Percentiles rank a stretch among this genome's conserved stretches.
These are phyloP conservation scores for Tragulus kanchil DNA, from an alignment of 2,113 vertebrate species.

Conservation along the genomic window DNA sequence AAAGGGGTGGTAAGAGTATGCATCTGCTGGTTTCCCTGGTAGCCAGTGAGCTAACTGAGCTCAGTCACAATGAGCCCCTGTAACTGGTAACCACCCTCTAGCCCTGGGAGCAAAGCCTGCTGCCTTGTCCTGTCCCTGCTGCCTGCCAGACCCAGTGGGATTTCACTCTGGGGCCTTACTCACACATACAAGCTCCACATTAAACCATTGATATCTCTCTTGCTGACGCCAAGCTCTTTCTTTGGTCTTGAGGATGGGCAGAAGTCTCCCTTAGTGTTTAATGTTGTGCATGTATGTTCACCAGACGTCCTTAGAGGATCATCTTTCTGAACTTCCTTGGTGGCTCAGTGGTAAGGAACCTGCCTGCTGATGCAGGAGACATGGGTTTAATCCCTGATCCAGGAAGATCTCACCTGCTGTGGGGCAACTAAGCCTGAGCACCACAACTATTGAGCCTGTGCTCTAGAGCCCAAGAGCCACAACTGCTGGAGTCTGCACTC, in stretches of 20 bases:
- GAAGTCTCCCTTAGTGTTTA: no score
- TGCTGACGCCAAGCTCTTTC: not conserved
- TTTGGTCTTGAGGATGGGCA: not conserved
- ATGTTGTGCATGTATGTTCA: no score
- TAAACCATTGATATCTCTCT: not conserved
- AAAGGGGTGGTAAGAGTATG: not conserved
- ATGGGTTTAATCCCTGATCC: no score
- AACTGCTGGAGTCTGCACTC: no score
- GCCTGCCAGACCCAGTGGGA: not conserved
- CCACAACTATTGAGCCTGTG: no score
- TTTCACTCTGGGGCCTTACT: not conserved
- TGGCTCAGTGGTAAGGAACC: no score
- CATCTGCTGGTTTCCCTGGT: not conserved
- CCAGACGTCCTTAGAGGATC: no score
- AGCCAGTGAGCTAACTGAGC: not conserved
- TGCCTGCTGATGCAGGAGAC: no score
- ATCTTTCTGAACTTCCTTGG: no score
- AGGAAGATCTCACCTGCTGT: no score
- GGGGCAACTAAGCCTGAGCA: no score
- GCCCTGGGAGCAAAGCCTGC: not conserved
- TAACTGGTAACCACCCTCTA: not conserved
- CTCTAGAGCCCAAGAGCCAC: no score
- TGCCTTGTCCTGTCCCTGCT: not conserved
- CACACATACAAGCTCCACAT: not conserved
- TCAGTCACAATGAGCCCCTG: not conserved